phyloP scores from a whole-genome alignment of 2,888 invertebrate species.

The Phyto melanocephala region DNA sequence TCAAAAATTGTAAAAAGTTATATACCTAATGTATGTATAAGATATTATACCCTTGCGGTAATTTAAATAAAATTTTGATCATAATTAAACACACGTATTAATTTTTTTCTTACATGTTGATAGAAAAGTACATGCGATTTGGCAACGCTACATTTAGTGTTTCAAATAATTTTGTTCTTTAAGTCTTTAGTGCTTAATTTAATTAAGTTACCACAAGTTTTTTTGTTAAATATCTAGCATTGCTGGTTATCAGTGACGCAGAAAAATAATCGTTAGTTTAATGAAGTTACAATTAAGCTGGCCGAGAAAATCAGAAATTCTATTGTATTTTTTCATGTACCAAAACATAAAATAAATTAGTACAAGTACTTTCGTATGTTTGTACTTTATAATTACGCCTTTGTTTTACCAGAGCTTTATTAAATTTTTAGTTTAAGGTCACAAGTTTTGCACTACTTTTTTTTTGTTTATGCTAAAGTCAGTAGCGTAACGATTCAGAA shows the following conservation, averaged over 20 bases:
- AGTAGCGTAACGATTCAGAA: conserved; percentile 21
- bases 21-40: too few species aligned
- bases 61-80: too few species aligned
- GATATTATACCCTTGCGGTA: too few species aligned
- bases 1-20: too few species aligned
- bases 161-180: too few species aligned
- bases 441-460: background rate
- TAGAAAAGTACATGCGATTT: too few species aligned
- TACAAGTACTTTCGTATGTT: background rate
- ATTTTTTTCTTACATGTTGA: too few species aligned
- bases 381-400: background rate
- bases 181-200: too few species aligned
- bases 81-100: too few species aligned
- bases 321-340: conserved; percentile 30
- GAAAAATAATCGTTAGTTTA: background rate
- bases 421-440: background rate
- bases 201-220: too few species aligned
- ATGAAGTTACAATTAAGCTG: conserved; percentile 29
- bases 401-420: background rate
- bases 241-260: background rate
- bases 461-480: background rate
- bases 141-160: too few species aligned
- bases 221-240: too few species aligned
- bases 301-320: background rate
- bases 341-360: conserved; percentile 24